Evolutionary conservation across 2,113 vertebrate genomes (phyloP), one percentile per base, ranked within the genome.

Genomic region (Chlamydotis undulata): DNA sequence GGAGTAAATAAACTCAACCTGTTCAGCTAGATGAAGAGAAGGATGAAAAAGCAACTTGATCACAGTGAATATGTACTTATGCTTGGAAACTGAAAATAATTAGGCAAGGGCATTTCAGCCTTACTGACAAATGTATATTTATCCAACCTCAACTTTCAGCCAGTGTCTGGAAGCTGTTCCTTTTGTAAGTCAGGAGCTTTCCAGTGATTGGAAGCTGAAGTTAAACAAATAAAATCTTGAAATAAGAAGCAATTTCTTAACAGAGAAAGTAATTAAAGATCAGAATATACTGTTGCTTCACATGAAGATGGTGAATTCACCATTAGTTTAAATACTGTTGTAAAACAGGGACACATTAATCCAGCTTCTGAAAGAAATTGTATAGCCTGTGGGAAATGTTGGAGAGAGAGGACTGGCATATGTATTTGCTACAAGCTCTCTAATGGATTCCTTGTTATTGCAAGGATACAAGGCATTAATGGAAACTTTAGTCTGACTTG

Each of bases 71-170:
- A 64, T 2, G 6, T 59, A 73, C 23, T 87, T 69, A 53, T 16
- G 10, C 61, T 93, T 88, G 50, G 56, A 91, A 91, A 65, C 61
- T 60, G 84, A 93, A 96, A 94, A 95, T 94, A 89, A 93, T 93
- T 82, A 87, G 18, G 75, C 65, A 65, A 75, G n/a, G 41, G 31
- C 18, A 84, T 93, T 91, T 95, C 70, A 96, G 70, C 50, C 81
- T 79, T 93, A 41, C 85, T 94, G 93, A 91, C 74, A 69, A 89
- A 83, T 94, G 93, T 91, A 39, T 96, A 93, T 96, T 96, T 96
- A 89, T 91, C 73, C 91, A 94, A 82, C 87, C 24, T 93, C 57
- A 84, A 82, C 53, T 93, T 96, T 79, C 89, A 91, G 57, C 33
- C 49, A 19, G 83, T 71, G 89, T 91, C 87, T 94, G 73, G 69